A percentile compares a stretch with the other conserved stretches of the same genome.
Evolutionary conservation across 2,888 invertebrate genomes (phyloP).

Genomic region (Polietes domitor): DNA sequence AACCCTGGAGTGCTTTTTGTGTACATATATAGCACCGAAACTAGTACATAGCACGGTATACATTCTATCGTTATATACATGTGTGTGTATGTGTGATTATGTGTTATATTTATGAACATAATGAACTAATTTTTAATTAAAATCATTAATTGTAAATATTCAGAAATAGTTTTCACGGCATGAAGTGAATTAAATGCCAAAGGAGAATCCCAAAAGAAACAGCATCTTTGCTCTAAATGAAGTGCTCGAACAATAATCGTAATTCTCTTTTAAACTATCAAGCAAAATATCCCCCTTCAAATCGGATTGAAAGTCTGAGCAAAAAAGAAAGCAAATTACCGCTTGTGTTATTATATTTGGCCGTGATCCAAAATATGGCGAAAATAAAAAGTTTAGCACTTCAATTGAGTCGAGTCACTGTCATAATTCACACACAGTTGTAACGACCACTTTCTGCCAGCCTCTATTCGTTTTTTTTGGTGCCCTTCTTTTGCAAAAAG

Average conservation of each 20-base stretch:
- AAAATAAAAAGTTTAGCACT: constrained; percentile 54
- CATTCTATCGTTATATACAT: constrained; percentile 4
- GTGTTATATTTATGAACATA: constrained; percentile 26
- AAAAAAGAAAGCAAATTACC: constrained; percentile 57
- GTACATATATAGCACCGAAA: constrained; percentile 38
- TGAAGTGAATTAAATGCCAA: background rate
- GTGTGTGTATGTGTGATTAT: background rate
- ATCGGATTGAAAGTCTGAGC: background rate
- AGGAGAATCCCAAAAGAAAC: constrained; percentile 8
- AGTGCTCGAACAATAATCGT: constrained; percentile 32
- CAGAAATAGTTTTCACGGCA: constrained; percentile 38
- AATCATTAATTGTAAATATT: constrained; percentile 54
- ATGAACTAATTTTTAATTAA: constrained; percentile 61
- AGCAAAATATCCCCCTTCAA: background rate
- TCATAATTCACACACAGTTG: constrained; percentile 63
- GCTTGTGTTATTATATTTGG: constrained; percentile 62
- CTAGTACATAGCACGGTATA: background rate
- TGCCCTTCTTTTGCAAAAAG: constrained; percentile 12
- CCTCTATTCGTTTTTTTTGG: background rate
- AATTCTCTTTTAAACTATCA: background rate
- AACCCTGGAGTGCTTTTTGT: constrained; percentile 53
- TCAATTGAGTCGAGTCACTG: constrained; percentile 62
- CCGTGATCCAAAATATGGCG: constrained; percentile 49
- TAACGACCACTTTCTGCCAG: constrained; percentile 49
- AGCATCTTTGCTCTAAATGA: constrained; percentile 23